A percentile compares a stretch with the other conserved stretches of the same genome.
Conservation (phyloP, 2,888 invertebrate genomes). For the Doris montereyensis region DNA sequence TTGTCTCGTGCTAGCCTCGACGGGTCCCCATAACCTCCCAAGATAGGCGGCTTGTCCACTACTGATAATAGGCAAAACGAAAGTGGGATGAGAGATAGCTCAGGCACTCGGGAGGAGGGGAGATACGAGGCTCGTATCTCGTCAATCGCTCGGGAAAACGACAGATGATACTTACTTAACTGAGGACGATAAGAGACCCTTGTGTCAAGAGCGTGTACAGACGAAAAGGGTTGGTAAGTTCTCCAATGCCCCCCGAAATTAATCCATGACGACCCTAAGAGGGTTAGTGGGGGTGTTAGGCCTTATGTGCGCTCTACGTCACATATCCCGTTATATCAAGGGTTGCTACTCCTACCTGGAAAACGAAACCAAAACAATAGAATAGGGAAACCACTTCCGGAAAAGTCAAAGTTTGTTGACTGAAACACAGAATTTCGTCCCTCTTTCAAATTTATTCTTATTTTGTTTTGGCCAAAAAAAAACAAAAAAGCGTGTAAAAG, state of each 20-base stretch:
- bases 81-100: constrained; percentile 35
- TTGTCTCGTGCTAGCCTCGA: constrained; percentile 37
- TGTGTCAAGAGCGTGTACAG: constrained; percentile 29
- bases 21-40: constrained; percentile 40
- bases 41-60: constrained; percentile 25
- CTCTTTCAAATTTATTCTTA: too few species aligned
- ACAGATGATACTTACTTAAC: constrained; percentile 41
- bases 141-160: constrained; percentile 31
- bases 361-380: neutral
- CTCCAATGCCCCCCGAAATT: constrained; percentile 33
- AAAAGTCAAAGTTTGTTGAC: too few species aligned
- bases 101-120: constrained; percentile 30
- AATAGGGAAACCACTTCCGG: neutral
- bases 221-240: constrained; percentile 15
- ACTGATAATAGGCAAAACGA: constrained; percentile 36
- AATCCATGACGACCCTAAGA: constrained; percentile 39
- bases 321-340: neutral
- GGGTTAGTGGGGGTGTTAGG: constrained; percentile 27
- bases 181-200: constrained; percentile 31
- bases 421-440: too few species aligned
- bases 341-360: neutral
- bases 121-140: constrained; percentile 22
- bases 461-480: too few species aligned
- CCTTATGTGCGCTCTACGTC: constrained; percentile 14
- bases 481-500: too few species aligned